Evolutionary conservation across 2,797 vertebrate species (phyloP).

Genomic region (Triplophysa yarkandensis): DNA sequence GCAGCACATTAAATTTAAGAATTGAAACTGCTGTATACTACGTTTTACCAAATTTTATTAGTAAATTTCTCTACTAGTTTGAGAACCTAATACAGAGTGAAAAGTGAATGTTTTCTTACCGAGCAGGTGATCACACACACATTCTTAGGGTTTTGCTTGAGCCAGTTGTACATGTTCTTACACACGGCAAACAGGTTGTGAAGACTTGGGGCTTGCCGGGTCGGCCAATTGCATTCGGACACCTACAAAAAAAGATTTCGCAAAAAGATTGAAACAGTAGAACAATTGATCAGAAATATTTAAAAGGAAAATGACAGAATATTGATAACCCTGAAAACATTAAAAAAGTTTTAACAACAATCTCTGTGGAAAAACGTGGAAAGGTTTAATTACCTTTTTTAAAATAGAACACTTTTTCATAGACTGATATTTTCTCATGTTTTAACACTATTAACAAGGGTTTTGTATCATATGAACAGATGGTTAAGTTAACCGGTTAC

Average conservation of each 20-base stretch:
- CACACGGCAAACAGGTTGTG: conserved; percentile 98
- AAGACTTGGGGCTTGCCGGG: conserved; percentile 92
- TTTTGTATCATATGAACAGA: too few relatives aligned
- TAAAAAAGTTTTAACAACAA: too few relatives aligned
- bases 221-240: conserved; percentile 97
- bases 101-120: conserved; percentile 76
- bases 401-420: too few relatives aligned
- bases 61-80: background rate
- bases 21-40: too few relatives aligned
- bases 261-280: background rate
- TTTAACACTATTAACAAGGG: too few relatives aligned
- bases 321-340: too few relatives aligned
- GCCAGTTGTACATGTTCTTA: conserved; percentile 99
- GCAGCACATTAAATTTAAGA: too few relatives aligned
- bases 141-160: conserved; percentile 98
- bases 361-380: too few relatives aligned
- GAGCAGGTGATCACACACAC: conserved; percentile 99
- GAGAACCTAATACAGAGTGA: background rate
- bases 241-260: conserved; percentile 75
- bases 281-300: background rate
- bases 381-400: too few relatives aligned
- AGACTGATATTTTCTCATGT: too few relatives aligned
- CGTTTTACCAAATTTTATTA: background rate
- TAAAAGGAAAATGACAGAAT: background rate
- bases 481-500: too few relatives aligned